phyloP scores from a whole-genome alignment of 2,888 invertebrate species.

The Dascillus cervinus region DNA sequence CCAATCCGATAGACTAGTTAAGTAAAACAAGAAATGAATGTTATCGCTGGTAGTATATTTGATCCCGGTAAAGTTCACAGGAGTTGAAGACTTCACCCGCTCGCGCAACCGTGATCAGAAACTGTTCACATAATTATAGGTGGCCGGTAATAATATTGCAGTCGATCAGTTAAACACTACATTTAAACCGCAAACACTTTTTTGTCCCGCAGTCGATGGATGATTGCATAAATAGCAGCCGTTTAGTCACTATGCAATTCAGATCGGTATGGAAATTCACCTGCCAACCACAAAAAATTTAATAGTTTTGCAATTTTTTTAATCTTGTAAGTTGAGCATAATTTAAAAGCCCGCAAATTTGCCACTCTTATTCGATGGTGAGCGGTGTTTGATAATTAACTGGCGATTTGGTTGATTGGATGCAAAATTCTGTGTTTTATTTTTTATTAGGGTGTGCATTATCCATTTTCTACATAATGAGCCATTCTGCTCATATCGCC shows the following conservation, averaged over 20 bases:
- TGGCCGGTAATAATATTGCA: constrained; percentile 21
- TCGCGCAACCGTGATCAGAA: constrained; percentile 23
- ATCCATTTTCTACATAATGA: constrained; percentile 39
- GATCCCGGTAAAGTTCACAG: constrained; percentile 23
- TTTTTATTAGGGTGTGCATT: constrained; percentile 29
- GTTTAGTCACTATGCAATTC: constrained; percentile 16
- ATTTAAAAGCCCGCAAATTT: no score
- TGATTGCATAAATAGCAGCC: no score
- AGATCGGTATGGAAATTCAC: constrained; percentile 20
- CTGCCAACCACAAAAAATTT: constrained; percentile 7
- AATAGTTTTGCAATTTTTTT: no score
- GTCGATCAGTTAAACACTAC: constrained; percentile 5
- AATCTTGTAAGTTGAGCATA: no score
- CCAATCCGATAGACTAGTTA: no score
- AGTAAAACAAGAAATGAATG: constrained; percentile 12
- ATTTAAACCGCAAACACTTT: not conserved
- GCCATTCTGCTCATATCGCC: constrained; percentile 35
- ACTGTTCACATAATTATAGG: constrained; percentile 24
- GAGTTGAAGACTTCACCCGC: constrained; percentile 19
- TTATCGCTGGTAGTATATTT: constrained; percentile 17
- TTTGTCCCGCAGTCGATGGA: no score
- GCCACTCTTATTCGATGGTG: no score
- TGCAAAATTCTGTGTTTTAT: constrained; percentile 30
- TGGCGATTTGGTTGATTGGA: constrained; percentile 39
- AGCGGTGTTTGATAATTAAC: constrained; percentile 30